These are phyloP conservation scores for Villa cingulata DNA, from an alignment of 2,888 invertebrate genomes.

Conservation along the genomic window DNA sequence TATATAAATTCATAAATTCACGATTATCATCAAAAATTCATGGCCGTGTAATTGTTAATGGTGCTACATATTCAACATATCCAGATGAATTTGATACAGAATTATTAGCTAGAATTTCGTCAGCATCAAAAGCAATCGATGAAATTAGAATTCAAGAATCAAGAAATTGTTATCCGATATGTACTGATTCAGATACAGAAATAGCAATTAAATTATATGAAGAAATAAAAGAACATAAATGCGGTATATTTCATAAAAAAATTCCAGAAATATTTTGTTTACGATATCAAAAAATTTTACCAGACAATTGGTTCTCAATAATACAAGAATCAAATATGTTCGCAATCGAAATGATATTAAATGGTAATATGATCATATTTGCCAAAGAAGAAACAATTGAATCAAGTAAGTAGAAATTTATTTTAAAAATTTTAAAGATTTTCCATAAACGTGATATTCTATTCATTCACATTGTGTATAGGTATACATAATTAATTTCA, in stretches of 20 bases:
- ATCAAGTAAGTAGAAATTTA: constrained; percentile 5
- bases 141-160: constrained; percentile 21
- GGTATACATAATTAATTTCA: neutral
- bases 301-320: constrained; percentile 52
- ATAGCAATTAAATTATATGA: constrained; percentile 25
- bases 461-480: neutral
- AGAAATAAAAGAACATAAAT: constrained; percentile 35
- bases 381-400: constrained; percentile 22
- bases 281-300: constrained; percentile 51
- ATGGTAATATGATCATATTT: constrained; percentile 26
- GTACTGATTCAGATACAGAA: constrained; percentile 24
- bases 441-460: too few species aligned
- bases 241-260: constrained; percentile 46
- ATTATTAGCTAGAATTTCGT: constrained; percentile 23
- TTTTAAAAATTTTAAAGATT: neutral
- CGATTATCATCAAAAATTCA: constrained; percentile 20
- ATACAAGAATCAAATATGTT: constrained; percentile 42
- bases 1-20: constrained; percentile 21
- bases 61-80: constrained; percentile 26
- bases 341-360: constrained; percentile 32
- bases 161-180: constrained; percentile 21
- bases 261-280: constrained; percentile 45
- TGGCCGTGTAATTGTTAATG: constrained; percentile 27
- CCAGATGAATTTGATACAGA: constrained; percentile 27
- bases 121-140: constrained; percentile 27